Percentiles rank a stretch among this genome's conserved stretches.
phyloP scores from a whole-genome alignment of 2,888 invertebrate genomes.

The Meghimatium bilineatum region DNA sequence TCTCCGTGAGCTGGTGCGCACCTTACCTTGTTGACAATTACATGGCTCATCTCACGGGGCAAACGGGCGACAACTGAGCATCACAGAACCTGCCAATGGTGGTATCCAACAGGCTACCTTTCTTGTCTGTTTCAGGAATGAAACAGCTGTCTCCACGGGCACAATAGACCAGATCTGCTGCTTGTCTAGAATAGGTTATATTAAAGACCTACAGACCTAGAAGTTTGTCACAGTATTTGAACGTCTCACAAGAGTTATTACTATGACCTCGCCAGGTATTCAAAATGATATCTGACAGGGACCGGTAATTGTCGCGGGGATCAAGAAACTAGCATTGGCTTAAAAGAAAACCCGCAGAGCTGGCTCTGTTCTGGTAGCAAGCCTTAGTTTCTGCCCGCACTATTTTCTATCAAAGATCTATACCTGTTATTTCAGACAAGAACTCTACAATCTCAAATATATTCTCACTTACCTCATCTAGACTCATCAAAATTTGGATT shows the following conservation, averaged over 20 bases:
- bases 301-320: background rate
- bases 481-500: too few species aligned
- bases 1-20: background rate
- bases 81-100: conserved; percentile 1
- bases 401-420: too few species aligned
- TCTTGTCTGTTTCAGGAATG: background rate
- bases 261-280: background rate
- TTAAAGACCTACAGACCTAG: background rate
- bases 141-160: conserved; percentile 1
- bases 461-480: too few species aligned
- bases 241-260: background rate
- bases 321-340: background rate
- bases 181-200: background rate
- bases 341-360: background rate
- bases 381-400: too few species aligned
- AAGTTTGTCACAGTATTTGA: conserved; percentile 2
- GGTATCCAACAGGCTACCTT: background rate
- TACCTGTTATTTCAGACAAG: too few species aligned
- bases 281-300: background rate
- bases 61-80: conserved; percentile 19
- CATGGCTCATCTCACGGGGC: background rate
- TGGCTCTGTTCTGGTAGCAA: background rate
- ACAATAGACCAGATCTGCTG: background rate
- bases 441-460: too few species aligned
- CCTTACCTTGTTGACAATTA: background rate